These are phyloP conservation scores for Erebia palarica DNA, from an alignment of 2,888 invertebrate species.

Conservation along the genomic window DNA sequence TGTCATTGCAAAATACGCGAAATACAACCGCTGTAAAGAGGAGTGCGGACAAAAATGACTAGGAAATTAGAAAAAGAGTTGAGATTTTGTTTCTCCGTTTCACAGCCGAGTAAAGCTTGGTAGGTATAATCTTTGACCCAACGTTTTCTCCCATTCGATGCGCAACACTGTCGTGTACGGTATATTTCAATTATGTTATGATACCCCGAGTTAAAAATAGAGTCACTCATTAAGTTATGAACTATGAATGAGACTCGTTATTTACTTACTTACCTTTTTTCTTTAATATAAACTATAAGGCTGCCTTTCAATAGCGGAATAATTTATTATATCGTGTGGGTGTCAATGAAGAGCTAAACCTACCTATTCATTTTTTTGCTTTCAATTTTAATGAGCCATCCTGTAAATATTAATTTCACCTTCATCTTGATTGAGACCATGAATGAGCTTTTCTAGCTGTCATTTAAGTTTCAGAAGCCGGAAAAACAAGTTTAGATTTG, in stretches of 20 bases:
- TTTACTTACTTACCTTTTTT: no score
- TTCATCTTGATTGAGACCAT: conserved; percentile 40
- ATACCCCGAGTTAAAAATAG: no score
- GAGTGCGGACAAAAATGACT: conserved; percentile 31
- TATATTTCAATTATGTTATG: no score
- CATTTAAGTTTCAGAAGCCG: conserved; percentile 13
- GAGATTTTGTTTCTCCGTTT: conserved; percentile 12
- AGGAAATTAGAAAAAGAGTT: conserved; percentile 29
- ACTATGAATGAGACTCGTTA: no score
- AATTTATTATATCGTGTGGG: no score
- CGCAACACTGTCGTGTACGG: no score
- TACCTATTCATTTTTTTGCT: conserved; percentile 13
- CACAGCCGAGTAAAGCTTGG: background rate
- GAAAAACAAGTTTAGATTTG: conserved; percentile 36
- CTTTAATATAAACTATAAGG: no score
- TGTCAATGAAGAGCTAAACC: no score
- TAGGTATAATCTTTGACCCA: background rate
- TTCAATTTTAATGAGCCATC: conserved; percentile 23
- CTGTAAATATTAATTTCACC: conserved; percentile 26
- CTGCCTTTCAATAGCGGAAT: no score
- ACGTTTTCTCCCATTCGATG: no score
- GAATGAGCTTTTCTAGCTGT: conserved; percentile 37
- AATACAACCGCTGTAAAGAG: conserved; percentile 30
- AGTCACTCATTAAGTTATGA: no score
- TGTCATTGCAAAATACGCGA: conserved; percentile 36